Conservation (phyloP, 2,797 vertebrate species). For the Aeoliscus strigatus region DNA sequence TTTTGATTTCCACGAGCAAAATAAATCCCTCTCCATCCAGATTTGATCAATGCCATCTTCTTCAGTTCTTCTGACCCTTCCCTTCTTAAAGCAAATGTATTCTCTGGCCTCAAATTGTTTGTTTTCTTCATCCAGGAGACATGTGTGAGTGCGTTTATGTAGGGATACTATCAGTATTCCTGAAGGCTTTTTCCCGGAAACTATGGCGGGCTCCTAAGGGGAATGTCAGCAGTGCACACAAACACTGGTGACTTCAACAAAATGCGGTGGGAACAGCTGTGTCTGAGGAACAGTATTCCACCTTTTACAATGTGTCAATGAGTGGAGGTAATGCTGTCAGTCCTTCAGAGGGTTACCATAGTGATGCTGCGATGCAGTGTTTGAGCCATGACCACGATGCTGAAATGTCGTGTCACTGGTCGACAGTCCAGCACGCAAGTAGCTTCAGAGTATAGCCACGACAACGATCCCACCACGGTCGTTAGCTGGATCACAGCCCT, state of each 20-base stretch:
- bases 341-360: slow-evolving; percentile 61
- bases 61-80: too few relatives aligned
- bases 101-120: too few relatives aligned
- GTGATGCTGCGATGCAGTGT: slow-evolving; percentile 45
- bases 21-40: too few relatives aligned
- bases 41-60: too few relatives aligned
- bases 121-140: too few relatives aligned
- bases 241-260: background rate
- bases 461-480: slow-evolving; percentile 9
- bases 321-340: slow-evolving; percentile 44
- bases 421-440: background rate
- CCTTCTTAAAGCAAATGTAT: too few relatives aligned
- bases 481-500: slow-evolving; percentile 6
- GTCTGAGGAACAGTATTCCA: slow-evolving; percentile 43
- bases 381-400: slow-evolving; percentile 50
- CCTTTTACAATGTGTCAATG: slow-evolving; percentile 63
- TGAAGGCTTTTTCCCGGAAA: too few relatives aligned
- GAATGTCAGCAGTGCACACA: too few relatives aligned
- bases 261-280: slow-evolving; percentile 43
- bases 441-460: slow-evolving; percentile 8
- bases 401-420: slow-evolving; percentile 15
- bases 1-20: background rate
- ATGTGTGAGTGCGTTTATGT: too few relatives aligned
- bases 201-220: too few relatives aligned
- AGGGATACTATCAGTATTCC: too few relatives aligned